Conservation (phyloP, 2,797 vertebrate genomes). For the Eidolon dupreanum region DNA sequence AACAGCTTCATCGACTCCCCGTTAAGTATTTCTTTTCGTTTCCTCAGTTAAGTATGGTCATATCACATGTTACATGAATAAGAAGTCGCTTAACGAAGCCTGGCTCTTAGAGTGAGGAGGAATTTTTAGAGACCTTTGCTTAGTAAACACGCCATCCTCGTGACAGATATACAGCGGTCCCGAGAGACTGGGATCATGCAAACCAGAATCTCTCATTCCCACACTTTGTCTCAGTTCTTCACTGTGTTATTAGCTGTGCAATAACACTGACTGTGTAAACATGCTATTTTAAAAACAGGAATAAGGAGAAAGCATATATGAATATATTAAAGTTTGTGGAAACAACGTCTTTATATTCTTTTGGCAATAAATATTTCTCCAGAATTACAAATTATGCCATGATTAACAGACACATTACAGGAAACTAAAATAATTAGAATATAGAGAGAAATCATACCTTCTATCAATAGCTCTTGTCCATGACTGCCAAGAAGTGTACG, state of each 20-base stretch:
- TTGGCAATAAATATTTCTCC: conserved; percentile 5
- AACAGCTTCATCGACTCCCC: neutral
- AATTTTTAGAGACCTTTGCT: neutral
- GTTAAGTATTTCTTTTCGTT: neutral
- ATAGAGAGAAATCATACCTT: conserved; percentile 90
- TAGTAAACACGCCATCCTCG: neutral
- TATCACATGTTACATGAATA: neutral
- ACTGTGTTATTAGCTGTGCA: neutral
- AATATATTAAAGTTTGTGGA: conserved; percentile 17
- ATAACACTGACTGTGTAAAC: neutral
- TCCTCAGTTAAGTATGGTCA: neutral
- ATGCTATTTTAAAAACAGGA: neutral
- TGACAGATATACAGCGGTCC: neutral
- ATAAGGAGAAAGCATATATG: neutral
- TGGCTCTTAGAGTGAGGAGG: neutral
- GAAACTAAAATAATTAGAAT: conserved; percentile 59
- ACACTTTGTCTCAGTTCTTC: neutral
- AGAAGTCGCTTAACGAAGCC: neutral
- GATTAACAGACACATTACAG: conserved; percentile 52
- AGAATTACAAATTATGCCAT: conserved; percentile 55
- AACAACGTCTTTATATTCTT: conserved; percentile 14
- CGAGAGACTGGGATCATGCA: neutral
- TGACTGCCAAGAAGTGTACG: conserved; percentile 98
- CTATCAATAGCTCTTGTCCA: conserved; percentile 99
- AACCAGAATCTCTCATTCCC: neutral